Evolutionary conservation across 2,888 invertebrate genomes (phyloP).

Genomic region (Philhelius pedissequus): DNA sequence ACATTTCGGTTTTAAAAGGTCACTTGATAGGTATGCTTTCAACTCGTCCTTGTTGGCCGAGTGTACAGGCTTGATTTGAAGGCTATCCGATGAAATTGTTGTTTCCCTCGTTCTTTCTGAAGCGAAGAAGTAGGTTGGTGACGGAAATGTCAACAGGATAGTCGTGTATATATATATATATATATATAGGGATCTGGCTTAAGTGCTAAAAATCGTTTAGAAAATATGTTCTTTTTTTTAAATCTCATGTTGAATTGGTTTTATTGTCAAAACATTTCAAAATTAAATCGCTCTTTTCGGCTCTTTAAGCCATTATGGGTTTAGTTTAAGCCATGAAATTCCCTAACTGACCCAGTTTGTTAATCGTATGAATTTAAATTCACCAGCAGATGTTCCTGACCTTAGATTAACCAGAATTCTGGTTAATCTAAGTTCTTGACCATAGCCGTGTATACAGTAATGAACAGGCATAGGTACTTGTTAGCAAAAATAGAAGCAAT

Average conservation of each 20-base stretch:
- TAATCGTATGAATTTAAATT: too few species aligned
- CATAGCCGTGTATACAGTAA: too few species aligned
- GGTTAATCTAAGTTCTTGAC: too few species aligned
- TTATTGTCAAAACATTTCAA: neutral
- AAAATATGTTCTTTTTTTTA: too few species aligned
- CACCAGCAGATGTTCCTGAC: too few species aligned
- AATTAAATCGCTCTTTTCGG: neutral
- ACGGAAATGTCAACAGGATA: conserved; percentile 1
- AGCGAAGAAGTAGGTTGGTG: neutral
- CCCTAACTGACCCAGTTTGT: too few species aligned
- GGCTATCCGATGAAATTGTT: neutral
- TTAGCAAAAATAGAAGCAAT: too few species aligned
- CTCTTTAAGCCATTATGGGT: too few species aligned
- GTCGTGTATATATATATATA: too few species aligned
- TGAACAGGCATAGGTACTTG: too few species aligned
- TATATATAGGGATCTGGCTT: neutral
- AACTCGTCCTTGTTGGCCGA: neutral
- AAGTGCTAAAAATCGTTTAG: neutral
- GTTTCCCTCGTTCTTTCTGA: neutral
- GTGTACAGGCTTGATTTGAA: conserved; percentile 13
- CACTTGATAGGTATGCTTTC: neutral
- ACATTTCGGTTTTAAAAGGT: neutral
- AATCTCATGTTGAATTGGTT: neutral
- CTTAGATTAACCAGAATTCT: too few species aligned
- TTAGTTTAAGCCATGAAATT: too few species aligned